Base-by-base conservation (phyloP, 2,797 vertebrate genomes). In the Paratrypauchen microcephalus region DNA sequence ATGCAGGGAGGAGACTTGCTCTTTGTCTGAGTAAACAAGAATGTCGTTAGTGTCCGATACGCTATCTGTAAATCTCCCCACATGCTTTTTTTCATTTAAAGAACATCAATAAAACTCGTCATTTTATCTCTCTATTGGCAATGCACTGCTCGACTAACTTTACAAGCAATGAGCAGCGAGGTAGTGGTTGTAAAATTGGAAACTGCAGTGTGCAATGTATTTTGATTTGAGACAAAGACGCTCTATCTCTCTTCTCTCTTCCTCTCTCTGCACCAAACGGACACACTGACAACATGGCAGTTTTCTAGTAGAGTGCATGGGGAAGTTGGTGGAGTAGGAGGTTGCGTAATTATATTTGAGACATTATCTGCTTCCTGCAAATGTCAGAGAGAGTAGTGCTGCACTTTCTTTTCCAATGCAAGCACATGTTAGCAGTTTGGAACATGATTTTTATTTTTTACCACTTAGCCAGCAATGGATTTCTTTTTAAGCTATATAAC, bases 261-360 rank as follows among this genome's bases (percentile, higher is more conserved):
- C 73, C 81, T 86, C 26, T 79, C 70, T 73, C 81, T 86, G 81
- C 87, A 86, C 52, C 79, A 69, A 75, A 72, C 45, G 63, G 56
- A 72, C 78, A 74, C 75, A 45, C 73, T 76, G 68, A 75, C 74
- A 58, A 75, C 69, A 69, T 83, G 80, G 77, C 68, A 71, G 54
- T 72, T 79, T 71, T 81, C 70, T 78, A 48, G 77, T 47, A 55
- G 67, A 69, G 68, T 64, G 52, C 63, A 61, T 54, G 59, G 45
- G 71, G 39, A 60, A 67, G 64, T 68, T 72, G 81, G 68, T 66
- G 80, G 78, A 82, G 75, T 65, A 68, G 65, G 69, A 48, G n/a
- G 79, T 87, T 88, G 83, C 75, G 48, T 85, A 84, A 87, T 83
- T 88, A 79, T 87, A 30, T 65, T 81, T 71, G 45, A 77, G 70